Base-by-base conservation (phyloP, 2,797 vertebrate species). In the Poeciliopsis infans region DNA sequence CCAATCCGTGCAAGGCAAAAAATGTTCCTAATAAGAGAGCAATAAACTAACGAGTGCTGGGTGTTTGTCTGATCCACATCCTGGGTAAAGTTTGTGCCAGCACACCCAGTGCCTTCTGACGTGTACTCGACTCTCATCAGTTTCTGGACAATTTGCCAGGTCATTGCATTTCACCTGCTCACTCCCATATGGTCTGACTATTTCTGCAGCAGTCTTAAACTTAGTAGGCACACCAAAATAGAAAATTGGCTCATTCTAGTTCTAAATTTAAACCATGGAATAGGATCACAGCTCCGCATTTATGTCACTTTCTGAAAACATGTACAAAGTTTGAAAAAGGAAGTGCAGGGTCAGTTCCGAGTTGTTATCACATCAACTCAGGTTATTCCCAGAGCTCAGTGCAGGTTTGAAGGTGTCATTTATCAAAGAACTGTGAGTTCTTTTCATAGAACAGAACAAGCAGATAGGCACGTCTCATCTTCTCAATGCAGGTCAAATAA, bases 1-100 rank as follows among this genome's bases (percentile, higher is more conserved):
- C 92, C 92, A 93, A 94, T 91, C 92, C 93, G 92, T 89, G 93
- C 93, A 87, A 89, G 87, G 92, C 94, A 95, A 94, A 93, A 71
- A 93, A 91, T 93, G 93, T 94, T 92, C 91, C 91, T 95, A 95
- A 96, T 95, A 96, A 95, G 94, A 95, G 89, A 93, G 92, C 95
- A 94, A 94, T 94, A 94, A 95, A 93, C 92, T 95, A 95, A 94
- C 79, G 89, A 90, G 90, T 86, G 87, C 91, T 87, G 89, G 85
- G 89, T 93, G 89, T 92, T 84, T 85, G 91, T 94, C 92, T 94
- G 94, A 94, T 94, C 91, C 88, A 80, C 87, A 87, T 91, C 87
- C 89, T 91, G 90, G 87, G 83, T 69, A 47, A 78, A 61, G 83
- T 90, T 86, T 89, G 93, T 95, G 92, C 94, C 94, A 95, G 91